Evolutionary conservation across 2,797 vertebrate genomes (phyloP).

Genomic region (Helicolenus hilgendorfi): DNA sequence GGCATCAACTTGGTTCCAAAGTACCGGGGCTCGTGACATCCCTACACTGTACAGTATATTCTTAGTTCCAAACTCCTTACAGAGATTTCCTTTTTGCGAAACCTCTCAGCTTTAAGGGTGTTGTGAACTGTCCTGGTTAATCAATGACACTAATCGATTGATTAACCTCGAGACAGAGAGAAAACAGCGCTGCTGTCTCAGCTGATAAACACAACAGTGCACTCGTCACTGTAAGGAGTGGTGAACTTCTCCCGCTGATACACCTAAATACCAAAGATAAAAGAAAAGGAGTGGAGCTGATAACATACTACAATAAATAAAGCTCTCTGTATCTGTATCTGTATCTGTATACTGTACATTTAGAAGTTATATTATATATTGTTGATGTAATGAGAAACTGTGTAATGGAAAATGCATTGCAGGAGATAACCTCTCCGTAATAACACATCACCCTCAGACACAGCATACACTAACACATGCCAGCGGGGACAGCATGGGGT

Average conservation of each 20-base stretch:
- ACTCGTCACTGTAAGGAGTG: neutral
- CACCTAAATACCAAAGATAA: neutral
- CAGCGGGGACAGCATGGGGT: conserved; percentile 59
- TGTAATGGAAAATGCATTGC: conserved; percentile 25
- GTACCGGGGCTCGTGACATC: too few relatives aligned
- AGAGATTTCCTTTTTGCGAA: neutral
- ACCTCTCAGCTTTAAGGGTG: neutral
- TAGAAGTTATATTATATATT: neutral
- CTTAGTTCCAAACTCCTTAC: neutral
- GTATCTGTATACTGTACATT: too few relatives aligned
- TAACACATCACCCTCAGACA: conserved; percentile 22
- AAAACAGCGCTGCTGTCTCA: neutral
- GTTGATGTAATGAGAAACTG: neutral
- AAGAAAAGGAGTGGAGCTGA: neutral
- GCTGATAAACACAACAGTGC: neutral
- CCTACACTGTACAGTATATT: neutral
- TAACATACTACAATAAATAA: too few relatives aligned
- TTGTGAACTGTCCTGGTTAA: conserved; percentile 25
- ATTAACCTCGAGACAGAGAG: conserved; percentile 34
- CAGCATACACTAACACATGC: conserved; percentile 28
- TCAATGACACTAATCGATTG: conserved; percentile 49
- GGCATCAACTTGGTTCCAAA: too few relatives aligned
- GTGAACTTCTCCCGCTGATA: neutral
- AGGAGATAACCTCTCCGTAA: neutral
- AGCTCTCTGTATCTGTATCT: too few relatives aligned